phyloP scores from a whole-genome alignment of 2,888 invertebrate species.

The Amphipyra berbera region DNA sequence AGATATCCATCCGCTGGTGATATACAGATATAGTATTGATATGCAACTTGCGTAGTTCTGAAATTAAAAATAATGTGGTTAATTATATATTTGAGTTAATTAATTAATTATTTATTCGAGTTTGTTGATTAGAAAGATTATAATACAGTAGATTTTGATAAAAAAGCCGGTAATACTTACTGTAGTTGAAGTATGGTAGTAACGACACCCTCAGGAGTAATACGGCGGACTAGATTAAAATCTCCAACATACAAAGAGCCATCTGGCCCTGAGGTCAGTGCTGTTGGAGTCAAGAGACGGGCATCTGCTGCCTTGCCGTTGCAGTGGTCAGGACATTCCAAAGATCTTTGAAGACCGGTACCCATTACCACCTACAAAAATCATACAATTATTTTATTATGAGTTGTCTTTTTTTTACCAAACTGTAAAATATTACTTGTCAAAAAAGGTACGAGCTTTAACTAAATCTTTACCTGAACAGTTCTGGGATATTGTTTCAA shows the following conservation, averaged over 20 bases:
- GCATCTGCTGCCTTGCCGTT: conserved; percentile 96
- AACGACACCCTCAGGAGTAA: conserved; percentile 97
- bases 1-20: conserved; percentile 98
- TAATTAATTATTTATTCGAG: not conserved
- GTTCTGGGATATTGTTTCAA: conserved; percentile 97
- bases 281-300: conserved; percentile 97
- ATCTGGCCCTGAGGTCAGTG: conserved; percentile 98
- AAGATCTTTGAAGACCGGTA: conserved; percentile 95
- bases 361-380: conserved; percentile 96
- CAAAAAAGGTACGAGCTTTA: not conserved
- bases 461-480: conserved; percentile 89
- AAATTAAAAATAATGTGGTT: conserved; percentile 65
- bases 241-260: conserved; percentile 99
- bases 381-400: not conserved
- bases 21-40: conserved; percentile 98
- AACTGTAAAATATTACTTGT: not conserved
- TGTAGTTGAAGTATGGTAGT: conserved; percentile 96
- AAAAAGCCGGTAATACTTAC: conserved; percentile 80
- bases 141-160: not conserved
- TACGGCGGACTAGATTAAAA: conserved; percentile 97
- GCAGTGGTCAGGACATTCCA: conserved; percentile 96
- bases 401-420: not conserved
- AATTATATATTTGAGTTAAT: not conserved
- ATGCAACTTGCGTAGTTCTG: conserved; percentile 98
- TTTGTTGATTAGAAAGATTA: too few relatives aligned